Conservation (phyloP, 2,113 vertebrate genomes). For the Dermatemys mawii region DNA sequence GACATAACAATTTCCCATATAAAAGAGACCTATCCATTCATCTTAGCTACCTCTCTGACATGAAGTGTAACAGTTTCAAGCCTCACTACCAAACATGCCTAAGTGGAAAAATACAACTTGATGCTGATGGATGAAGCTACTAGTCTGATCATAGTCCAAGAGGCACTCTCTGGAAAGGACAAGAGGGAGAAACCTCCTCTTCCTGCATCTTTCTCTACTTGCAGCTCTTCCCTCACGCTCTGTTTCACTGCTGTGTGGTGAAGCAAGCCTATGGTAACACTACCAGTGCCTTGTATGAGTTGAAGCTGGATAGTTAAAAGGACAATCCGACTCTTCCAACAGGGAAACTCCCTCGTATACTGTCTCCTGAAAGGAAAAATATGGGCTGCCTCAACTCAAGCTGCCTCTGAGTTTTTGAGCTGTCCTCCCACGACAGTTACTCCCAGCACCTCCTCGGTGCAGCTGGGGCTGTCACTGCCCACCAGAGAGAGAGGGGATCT, state of each 20-base stretch:
- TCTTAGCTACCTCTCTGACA: neutral
- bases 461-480: conserved; percentile 13
- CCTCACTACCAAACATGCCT: neutral
- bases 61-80: neutral
- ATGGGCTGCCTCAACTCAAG: neutral
- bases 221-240: neutral
- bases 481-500: accelerated
- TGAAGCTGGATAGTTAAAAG: neutral
- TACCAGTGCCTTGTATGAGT: accelerated
- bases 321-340: neutral
- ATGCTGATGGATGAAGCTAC: conserved; percentile 18
- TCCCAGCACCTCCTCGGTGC: neutral
- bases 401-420: neutral
- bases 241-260: neutral
- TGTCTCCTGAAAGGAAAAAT: conserved; percentile 20
- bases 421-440: neutral
- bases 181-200: neutral
- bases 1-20: neutral
- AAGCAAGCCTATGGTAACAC: neutral
- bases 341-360: neutral
- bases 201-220: neutral
- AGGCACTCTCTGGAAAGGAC: neutral
- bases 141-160: neutral
- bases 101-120: conserved; percentile 20
- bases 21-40: neutral